Evolutionary conservation across 1,140 invertebrate genomes (phyloP).

Genomic region (Chironomus tepperi): DNA sequence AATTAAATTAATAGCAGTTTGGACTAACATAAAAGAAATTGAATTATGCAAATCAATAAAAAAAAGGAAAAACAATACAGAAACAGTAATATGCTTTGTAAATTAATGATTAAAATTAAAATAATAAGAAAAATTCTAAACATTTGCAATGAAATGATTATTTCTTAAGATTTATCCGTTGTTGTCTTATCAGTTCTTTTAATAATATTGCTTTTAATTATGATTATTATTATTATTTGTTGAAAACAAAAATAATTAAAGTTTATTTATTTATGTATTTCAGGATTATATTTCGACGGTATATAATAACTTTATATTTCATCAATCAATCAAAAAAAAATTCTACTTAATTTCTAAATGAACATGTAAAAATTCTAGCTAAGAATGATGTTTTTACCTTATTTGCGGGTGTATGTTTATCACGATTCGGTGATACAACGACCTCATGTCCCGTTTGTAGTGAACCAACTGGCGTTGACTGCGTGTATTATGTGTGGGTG

Average conservation of each 20-base stretch:
- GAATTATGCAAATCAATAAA: conserved; percentile 32
- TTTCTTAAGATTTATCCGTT: background rate
- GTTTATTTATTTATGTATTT: background rate
- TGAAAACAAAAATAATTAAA: background rate
- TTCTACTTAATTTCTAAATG: background rate
- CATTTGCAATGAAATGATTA: background rate
- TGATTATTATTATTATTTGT: background rate
- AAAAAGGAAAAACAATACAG: conserved; percentile 36
- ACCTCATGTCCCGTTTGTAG: conserved; percentile 82
- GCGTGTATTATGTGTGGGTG: conserved; percentile 35
- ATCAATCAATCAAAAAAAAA: background rate
- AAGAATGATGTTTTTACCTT: conserved; percentile 54
- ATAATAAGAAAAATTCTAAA: conserved; percentile 25
- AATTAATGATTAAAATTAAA: background rate
- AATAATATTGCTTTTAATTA: background rate
- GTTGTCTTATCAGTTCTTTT: background rate
- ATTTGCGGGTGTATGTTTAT: conserved; percentile 66
- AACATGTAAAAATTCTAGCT: conserved; percentile 5
- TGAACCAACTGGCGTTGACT: conserved; percentile 87
- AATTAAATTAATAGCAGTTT: background rate
- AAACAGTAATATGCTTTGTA: too few species aligned
- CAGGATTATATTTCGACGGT: background rate
- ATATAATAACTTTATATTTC: background rate
- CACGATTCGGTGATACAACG: conserved; percentile 79
- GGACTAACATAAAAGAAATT: background rate